Base-by-base conservation (phyloP, 2,797 vertebrate species). In the Oreonectes daqikongensis region DNA sequence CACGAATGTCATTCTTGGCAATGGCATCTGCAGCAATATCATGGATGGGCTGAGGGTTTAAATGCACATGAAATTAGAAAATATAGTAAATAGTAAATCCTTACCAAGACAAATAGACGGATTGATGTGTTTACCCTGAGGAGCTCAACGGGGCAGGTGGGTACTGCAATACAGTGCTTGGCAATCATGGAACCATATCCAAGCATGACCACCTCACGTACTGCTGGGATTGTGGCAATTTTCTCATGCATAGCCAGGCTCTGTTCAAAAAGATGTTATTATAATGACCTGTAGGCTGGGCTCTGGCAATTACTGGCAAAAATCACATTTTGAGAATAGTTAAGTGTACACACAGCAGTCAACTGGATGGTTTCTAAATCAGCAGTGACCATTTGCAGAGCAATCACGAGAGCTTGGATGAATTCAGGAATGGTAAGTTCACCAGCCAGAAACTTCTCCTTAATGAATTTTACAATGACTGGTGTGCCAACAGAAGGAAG, bases 131-230 rank as follows among this genome's bases (percentile, higher is more conserved):
- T 73, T 91, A 97, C 95, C 90, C 81, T 92, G 53, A 97, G 71
- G 63, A 92, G 87, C 4, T 92, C 88, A 10, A 87, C 86, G 2
- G 92, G 77, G 83, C 94, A 95, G 68, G 79, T 53, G 42, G 89
- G 87, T 67, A 88, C 77, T 14, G 82, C 87, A 48, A 15, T 79
- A 76, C 94, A 96, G 85, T 90, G 88, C 83, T 92, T 96, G 76
- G 88, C 80, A 72, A 95, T 86, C 81, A 96, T 79, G 1, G 91
- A 93, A 0, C 94, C 94, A 0, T 92, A 95, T 81, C 91, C 91
- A 46, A 96, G 92, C 79, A 91, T 86, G 46, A 83, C 85, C 66
- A 93, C 77, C 80, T 93, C 92, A 68, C 87, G 86, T 10, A 95
- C 86, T 32, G 89, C 1, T 9, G 87, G 83, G 9, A 84, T 84